These are phyloP conservation scores for Euclidia mi DNA, from an alignment of 2,888 invertebrate species.

Conservation along the genomic window DNA sequence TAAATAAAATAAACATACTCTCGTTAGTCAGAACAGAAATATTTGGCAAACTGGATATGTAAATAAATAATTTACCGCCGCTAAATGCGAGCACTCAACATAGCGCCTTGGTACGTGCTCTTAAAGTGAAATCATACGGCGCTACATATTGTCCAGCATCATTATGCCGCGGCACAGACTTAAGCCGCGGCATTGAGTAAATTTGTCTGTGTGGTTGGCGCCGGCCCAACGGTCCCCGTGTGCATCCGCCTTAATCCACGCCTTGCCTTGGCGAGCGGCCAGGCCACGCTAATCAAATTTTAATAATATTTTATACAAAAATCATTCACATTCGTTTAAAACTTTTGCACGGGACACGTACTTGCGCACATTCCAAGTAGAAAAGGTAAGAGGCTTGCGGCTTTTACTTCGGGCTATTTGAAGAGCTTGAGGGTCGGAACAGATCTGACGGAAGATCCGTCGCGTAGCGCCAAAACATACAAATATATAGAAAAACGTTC, in stretches of 20 bases:
- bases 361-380: background rate
- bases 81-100: slow-evolving; percentile 1
- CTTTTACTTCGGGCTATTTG: no score
- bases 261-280: slow-evolving; percentile 39
- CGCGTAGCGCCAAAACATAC: no score
- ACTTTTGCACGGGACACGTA: slow-evolving; percentile 14
- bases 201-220: slow-evolving; percentile 9
- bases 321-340: slow-evolving; percentile 47
- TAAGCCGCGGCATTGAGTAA: no score
- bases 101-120: slow-evolving; percentile 1
- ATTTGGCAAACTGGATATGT: slow-evolving; percentile 3
- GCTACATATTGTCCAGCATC: slow-evolving; percentile 1
- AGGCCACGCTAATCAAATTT: slow-evolving; percentile 47
- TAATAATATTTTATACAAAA: slow-evolving; percentile 55
- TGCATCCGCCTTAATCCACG: slow-evolving; percentile 6
- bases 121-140: slow-evolving; percentile 5
- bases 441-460: no score
- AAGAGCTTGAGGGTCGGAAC: no score
- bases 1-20: background rate
- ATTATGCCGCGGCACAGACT: background rate
- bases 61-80: background rate
- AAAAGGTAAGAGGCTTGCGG: no score
- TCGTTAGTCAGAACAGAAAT: background rate
- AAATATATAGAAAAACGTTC: no score
- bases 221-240: slow-evolving; percentile 4